Evolutionary conservation across 2,797 vertebrate genomes (phyloP).

Genomic region (Cuculus canorus): DNA sequence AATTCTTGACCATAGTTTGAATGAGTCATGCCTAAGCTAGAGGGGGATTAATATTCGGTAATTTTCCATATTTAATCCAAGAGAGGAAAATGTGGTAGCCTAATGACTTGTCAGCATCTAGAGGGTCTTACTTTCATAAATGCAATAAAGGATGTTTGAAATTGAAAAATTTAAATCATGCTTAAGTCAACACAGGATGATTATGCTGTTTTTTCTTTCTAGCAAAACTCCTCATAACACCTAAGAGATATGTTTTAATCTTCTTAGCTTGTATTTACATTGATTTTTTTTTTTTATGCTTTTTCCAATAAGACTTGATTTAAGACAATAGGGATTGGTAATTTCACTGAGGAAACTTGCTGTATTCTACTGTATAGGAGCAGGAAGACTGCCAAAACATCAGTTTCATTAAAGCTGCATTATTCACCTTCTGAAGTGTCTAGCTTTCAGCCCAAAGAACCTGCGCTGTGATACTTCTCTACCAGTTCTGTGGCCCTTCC

Average conservation of each 20-base stretch:
- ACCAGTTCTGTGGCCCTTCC: neutral
- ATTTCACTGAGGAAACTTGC: neutral
- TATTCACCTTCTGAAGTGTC: neutral
- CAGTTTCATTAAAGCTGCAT: neutral
- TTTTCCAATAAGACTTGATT: neutral
- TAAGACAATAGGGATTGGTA: neutral
- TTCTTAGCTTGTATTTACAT: neutral
- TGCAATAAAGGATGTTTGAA: neutral
- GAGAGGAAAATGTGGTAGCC: neutral
- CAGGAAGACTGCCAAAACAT: neutral
- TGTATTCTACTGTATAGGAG: neutral
- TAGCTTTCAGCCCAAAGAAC: neutral
- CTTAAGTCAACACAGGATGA: neutral
- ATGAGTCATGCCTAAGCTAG: neutral
- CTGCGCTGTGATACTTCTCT: neutral
- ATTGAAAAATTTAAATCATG: neutral
- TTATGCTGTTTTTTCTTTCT: neutral
- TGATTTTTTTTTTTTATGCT: neutral
- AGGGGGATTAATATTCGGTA: neutral
- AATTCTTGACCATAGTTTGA: neutral
- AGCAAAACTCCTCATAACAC: neutral
- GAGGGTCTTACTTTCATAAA: neutral
- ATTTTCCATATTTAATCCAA: neutral
- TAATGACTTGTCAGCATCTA: neutral
- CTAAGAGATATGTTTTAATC: neutral